These are phyloP conservation scores for chimpanzee (Pan troglodytes) DNA, from an alignment of 2,113 vertebrate species.

Conservation along the genomic window NHGRI_mPanTro3-v2.1_pri NC_072409.2:101515501-101516000, in stretches of 20 bases:
- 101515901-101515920: not conserved
- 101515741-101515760: conserved; percentile 7
- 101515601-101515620: not conserved
- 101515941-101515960: not conserved
- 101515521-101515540: not conserved
- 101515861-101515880: not conserved
- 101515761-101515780: conserved; percentile 24
- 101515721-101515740: conserved; percentile 8
- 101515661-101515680: not conserved
- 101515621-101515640: not conserved
- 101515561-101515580: not conserved
- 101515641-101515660: not conserved
- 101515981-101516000: not conserved
- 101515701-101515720: conserved; percentile 24
- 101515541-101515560: not conserved
- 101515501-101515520: not conserved
- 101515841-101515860: not conserved
- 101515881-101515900: not conserved
- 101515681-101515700: not conserved
- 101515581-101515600: not conserved
- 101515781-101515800: not conserved
- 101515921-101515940: not conserved
- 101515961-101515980: not conserved
- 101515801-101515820: not conserved
- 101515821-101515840: not conserved